Evolutionary conservation across 2,888 invertebrate genomes (phyloP), one percentile per base, ranked within the genome.

Genomic region (Hirtodrosophila confusa): DNA sequence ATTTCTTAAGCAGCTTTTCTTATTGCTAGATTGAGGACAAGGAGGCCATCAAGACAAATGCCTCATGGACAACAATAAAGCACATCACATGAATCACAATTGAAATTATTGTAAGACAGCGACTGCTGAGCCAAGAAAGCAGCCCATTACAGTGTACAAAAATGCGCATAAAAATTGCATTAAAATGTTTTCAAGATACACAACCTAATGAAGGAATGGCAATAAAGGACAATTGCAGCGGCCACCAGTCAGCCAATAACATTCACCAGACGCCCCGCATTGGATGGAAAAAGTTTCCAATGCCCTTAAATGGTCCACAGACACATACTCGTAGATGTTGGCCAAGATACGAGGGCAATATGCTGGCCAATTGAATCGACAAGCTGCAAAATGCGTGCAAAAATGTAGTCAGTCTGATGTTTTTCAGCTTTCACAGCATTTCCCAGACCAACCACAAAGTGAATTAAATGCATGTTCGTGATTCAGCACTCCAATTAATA

Each of bases 121-220:
- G 17, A 17, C 17, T 17, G 17, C 17, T 17, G 1, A 17, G 17
- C 29, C 37, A 40, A 29, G 45, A 45, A 64, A 60, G 12, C 39
- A 31, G 53, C 35, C 51, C 61, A 84, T 83, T 83, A 68, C 49
- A 56, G 39, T 45, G 63, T 44, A 23, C 54, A 80, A 60, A 75
- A 80, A 86, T 85, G 87, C 82, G 63, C 80, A 82, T 84, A 80
- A 84, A 75, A 84, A 75, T 78, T 67, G 71, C 84, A 80, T 86
- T 80, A 83, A 83, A 74, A 80, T 80, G 60, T 71, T 67, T 66
- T 60, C 48, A 54, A 76, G 69, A 69, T 41, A 50, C 40, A 51
- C 54, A 55, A 45, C 55, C 65, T 71, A 74, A 71, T 79, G 65
- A 79, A 76, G 75, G 84, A 83, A 86, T 75, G 75, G 75, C 86